A percentile compares a stretch with the other conserved stretches of the same genome.
Evolutionary conservation across 64 coral and sea anemone species (phyloP).

Genomic region (Montipora cactus): DNA sequence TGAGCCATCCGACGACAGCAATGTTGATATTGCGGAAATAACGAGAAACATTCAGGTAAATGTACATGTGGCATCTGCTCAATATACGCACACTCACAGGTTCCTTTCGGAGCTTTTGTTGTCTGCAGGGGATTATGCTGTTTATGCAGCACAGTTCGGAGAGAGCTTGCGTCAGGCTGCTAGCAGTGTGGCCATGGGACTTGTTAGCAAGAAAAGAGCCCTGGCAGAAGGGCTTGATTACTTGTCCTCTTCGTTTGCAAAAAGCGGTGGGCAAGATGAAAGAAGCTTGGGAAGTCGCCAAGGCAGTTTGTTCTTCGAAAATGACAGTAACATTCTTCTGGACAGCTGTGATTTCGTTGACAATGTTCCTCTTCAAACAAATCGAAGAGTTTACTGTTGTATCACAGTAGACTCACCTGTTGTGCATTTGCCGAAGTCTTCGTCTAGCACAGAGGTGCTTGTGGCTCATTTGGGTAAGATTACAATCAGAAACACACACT

Average conservation of each 20-base stretch:
- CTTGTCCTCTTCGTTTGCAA: constrained; percentile 91
- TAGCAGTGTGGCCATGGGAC: constrained; percentile 92
- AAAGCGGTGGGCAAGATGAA: constrained; percentile 37
- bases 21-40: constrained; percentile 70
- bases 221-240: constrained; percentile 89
- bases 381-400: constrained; percentile 77
- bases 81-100: constrained; percentile 92
- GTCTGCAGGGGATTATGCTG: constrained; percentile 92
- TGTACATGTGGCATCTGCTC: constrained; percentile 89
- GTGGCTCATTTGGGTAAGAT: constrained; percentile 92
- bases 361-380: constrained; percentile 22
- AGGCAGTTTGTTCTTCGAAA: constrained; percentile 67
- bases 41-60: constrained; percentile 82
- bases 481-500: constrained; percentile 89
- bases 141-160: constrained; percentile 85
- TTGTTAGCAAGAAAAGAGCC: constrained; percentile 94
- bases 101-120: constrained; percentile 91
- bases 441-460: constrained; percentile 79
- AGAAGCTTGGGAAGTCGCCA: constrained; percentile 69
- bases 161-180: constrained; percentile 93
- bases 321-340: constrained; percentile 56
- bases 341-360: constrained; percentile 78
- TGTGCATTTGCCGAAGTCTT: constrained; percentile 80
- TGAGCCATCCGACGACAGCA: constrained; percentile 8
- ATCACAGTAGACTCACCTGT: constrained; percentile 88